phyloP scores from a whole-genome alignment of 2,797 vertebrate genomes.

The Coregonus sp. region DNA sequence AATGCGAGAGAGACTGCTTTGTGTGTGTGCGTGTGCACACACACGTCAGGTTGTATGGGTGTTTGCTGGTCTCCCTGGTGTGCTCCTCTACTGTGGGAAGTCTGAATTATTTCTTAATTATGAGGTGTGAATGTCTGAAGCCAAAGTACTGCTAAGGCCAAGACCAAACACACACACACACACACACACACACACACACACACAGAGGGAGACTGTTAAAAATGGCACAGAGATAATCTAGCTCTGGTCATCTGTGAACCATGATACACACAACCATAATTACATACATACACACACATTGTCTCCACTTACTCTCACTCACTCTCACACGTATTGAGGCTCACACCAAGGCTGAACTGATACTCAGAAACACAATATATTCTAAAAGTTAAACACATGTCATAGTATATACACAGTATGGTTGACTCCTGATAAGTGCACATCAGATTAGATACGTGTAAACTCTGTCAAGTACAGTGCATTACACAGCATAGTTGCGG shows the following conservation, averaged over 20 bases:
- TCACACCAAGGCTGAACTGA: not conserved
- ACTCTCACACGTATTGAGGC: constrained; percentile 12
- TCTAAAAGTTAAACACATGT: not conserved
- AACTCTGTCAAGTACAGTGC: not conserved
- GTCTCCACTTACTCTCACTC: not conserved
- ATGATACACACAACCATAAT: constrained; percentile 50
- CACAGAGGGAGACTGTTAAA: constrained; percentile 14
- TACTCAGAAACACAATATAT: not conserved
- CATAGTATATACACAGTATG: not conserved
- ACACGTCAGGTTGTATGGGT: not conserved
- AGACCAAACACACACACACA: not conserved
- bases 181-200: constrained; percentile 6
- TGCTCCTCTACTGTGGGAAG: constrained; percentile 19
- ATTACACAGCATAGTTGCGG: too few relatives aligned
- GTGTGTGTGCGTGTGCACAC: too few relatives aligned
- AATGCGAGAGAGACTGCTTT: too few relatives aligned
- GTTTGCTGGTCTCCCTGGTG: not conserved
- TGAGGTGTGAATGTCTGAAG: constrained; percentile 73
- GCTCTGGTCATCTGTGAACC: constrained; percentile 63
- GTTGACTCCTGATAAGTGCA: not conserved
- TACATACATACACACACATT: not conserved
- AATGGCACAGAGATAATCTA: constrained; percentile 38
- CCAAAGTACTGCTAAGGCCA: constrained; percentile 47
- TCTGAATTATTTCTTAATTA: constrained; percentile 70
- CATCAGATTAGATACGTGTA: not conserved